Percentiles rank a stretch among this genome's conserved stretches.
Evolutionary conservation across 1,140 invertebrate species (phyloP).

Genomic region (Aphaenogaster floridana): DNA sequence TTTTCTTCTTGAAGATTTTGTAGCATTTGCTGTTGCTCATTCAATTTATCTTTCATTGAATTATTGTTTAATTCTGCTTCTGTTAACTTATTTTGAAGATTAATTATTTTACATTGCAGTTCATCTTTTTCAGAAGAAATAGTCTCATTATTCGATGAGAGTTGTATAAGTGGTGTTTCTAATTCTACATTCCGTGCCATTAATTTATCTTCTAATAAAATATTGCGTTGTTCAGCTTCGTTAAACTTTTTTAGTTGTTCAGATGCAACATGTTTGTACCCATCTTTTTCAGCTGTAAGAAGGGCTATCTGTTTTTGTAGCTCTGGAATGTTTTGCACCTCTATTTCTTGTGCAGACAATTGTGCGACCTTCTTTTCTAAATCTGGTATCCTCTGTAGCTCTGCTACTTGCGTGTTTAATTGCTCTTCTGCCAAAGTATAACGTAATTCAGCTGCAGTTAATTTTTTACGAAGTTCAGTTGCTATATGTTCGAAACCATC

Average conservation of each 20-base stretch:
- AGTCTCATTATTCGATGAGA: not conserved
- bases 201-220: slow-evolving; percentile 32
- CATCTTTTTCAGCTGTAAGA: slow-evolving; percentile 27
- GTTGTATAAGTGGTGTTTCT: not conserved
- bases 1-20: slow-evolving; percentile 45
- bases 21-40: slow-evolving; percentile 25
- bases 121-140: slow-evolving; percentile 25
- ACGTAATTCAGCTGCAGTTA: slow-evolving; percentile 24
- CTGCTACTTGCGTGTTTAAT: slow-evolving; percentile 29
- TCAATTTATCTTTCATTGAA: slow-evolving; percentile 19
- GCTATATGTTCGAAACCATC: slow-evolving; percentile 54
- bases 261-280: slow-evolving; percentile 7
- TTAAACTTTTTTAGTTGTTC: slow-evolving; percentile 56
- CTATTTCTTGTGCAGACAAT: not conserved
- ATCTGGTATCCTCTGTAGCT: slow-evolving; percentile 25
- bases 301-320: slow-evolving; percentile 35
- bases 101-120: slow-evolving; percentile 22
- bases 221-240: slow-evolving; percentile 17
- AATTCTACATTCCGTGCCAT: not conserved
- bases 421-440: not conserved
- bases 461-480: slow-evolving; percentile 51
- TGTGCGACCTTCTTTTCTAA: slow-evolving; percentile 17
- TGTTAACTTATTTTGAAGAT: slow-evolving; percentile 40
- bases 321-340: slow-evolving; percentile 24
- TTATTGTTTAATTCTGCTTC: slow-evolving; percentile 26